These are phyloP conservation scores for Circaetus gallicus DNA, from an alignment of 2,113 vertebrate genomes.

Conservation along the genomic window DNA sequence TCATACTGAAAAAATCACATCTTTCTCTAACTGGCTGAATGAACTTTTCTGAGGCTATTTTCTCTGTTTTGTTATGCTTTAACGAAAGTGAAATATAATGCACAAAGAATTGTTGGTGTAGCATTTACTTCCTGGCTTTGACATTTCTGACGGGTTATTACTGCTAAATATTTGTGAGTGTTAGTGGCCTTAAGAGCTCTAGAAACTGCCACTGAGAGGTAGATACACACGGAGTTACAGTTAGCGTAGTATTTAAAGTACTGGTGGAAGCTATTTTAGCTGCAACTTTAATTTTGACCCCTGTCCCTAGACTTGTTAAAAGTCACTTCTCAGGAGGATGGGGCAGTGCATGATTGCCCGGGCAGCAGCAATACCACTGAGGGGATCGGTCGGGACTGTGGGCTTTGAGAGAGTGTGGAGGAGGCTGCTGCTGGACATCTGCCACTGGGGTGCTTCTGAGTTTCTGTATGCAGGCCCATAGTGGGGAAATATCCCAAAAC, in stretches of 20 bases:
- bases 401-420: background rate
- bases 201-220: background rate
- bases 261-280: background rate
- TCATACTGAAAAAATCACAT: background rate
- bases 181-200: background rate
- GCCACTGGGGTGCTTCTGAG: background rate
- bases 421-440: background rate
- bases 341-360: rapidly evolving
- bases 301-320: background rate
- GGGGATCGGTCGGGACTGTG: background rate
- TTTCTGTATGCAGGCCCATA: background rate
- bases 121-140: conserved; percentile 29
- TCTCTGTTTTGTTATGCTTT: background rate
- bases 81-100: background rate
- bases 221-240: background rate
- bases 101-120: background rate
- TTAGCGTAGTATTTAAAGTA: background rate
- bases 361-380: background rate
- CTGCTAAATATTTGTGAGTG: background rate
- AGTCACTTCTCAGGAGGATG: background rate
- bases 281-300: background rate
- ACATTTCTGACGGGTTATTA: conserved; percentile 12
- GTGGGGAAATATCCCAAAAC: background rate
- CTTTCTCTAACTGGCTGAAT: background rate
- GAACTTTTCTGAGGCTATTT: conserved; percentile 10